Evolutionary conservation across 2,888 invertebrate genomes (phyloP), one percentile per base, ranked within the genome.

Genomic region (Rhogogaster chlorosoma): DNA sequence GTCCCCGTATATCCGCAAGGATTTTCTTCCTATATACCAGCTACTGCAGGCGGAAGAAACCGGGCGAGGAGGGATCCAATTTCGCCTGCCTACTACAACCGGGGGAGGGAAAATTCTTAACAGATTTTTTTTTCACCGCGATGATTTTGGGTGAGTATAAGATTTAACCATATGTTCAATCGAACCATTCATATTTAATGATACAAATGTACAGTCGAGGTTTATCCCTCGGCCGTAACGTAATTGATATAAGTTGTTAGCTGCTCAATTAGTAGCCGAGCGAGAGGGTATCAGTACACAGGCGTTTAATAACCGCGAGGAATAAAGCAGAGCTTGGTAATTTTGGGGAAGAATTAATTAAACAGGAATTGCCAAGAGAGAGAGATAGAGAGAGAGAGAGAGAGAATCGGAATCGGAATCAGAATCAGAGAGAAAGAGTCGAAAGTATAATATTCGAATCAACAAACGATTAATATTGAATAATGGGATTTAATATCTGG

Each of bases 181-280:
- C 26, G 15, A n/a, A 75, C 53, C 29, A 7, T 29, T 3, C 18
- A 45, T 4, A 22, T 77, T 77, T 77, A n/a, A 77, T 32, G 53
- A 77, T 53, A 49, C 77, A 32, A 53, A 38, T 18, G 29, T n/a
- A 49, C 45, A 73, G 6, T 22, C 32, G 53, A 32, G 18, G 26
- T 53, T 77, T 32, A 49, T 49, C 49, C 77, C 77, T 10, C 42
- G 42, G 22, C 10, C 73, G 18, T 53, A 29, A 49, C 49, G 49
- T 77, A 77, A 77, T 77, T 77, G 49, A 77, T 77, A 53, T 77
- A 77, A 77, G 77, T 77, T 77, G 77, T 77, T 77, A 77, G 49
- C 77, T 53, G 77, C 49, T 53, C 77, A 77, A 77, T 77, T 77
- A 77, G 49, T 38, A 75, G 49, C 67, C 67, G 32, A 29, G 75